Conservation (phyloP, 2,888 invertebrate genomes). For the Epinotia demarniana region DNA sequence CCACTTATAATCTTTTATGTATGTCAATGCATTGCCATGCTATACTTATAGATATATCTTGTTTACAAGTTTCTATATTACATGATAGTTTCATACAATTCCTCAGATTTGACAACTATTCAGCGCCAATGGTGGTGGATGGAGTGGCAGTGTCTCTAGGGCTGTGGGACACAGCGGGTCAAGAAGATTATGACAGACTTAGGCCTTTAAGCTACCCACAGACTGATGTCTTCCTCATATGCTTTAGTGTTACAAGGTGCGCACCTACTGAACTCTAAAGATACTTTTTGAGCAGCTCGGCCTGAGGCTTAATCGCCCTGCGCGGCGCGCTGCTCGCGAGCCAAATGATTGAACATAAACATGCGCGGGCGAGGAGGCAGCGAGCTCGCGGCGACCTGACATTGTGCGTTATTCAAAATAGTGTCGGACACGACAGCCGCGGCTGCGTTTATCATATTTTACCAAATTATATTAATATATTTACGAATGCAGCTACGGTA, state of each 20-base stretch:
- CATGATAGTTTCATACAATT: slow-evolving; percentile 43
- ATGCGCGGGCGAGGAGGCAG: too few species aligned
- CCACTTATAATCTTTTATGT: background rate
- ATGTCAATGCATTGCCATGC: background rate
- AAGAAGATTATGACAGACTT: slow-evolving; percentile 98
- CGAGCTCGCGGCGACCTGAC: too few species aligned
- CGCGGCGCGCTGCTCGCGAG: too few species aligned
- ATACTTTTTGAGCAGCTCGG: too few species aligned
- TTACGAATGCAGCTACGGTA: too few species aligned
- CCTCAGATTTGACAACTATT: slow-evolving; percentile 98
- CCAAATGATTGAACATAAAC: too few species aligned
- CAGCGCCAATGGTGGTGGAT: slow-evolving; percentile 99
- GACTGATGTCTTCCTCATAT: slow-evolving; percentile 99
- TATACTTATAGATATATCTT: too few species aligned
- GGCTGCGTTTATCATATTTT: too few species aligned
- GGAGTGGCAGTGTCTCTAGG: slow-evolving; percentile 98
- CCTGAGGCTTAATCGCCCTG: too few species aligned
- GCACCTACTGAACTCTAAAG: background rate
- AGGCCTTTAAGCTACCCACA: slow-evolving; percentile 99
- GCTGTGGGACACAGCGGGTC: slow-evolving; percentile 99
- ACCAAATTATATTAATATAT: too few species aligned
- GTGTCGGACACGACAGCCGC: too few species aligned
- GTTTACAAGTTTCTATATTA: slow-evolving; percentile 25
- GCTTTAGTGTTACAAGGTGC: slow-evolving; percentile 97
- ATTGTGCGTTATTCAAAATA: too few species aligned